These are phyloP conservation scores for Adela reaumurella DNA, from an alignment of 2,888 invertebrate species.

Conservation along the genomic window DNA sequence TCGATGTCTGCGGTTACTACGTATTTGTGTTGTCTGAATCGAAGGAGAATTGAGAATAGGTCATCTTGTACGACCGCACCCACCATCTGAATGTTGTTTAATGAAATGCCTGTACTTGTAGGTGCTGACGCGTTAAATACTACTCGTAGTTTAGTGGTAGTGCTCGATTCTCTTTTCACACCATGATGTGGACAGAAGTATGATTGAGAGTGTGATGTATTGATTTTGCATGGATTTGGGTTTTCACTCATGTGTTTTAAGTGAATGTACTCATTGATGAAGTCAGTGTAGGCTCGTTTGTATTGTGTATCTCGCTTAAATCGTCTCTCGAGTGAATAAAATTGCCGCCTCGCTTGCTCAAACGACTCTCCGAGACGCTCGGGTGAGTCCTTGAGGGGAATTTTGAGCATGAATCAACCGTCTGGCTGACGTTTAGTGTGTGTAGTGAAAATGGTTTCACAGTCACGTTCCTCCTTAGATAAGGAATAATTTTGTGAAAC, in stretches of 20 bases:
- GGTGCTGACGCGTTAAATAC: conserved; percentile 6
- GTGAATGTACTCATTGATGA: conserved; percentile 3
- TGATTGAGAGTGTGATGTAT: background rate
- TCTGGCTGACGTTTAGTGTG: background rate
- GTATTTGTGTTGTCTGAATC: conserved; percentile 8
- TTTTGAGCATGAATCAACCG: conserved; percentile 1
- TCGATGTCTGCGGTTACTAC: conserved; percentile 6
- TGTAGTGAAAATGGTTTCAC: background rate
- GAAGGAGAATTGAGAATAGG: conserved; percentile 3
- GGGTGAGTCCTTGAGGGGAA: conserved; percentile 3
- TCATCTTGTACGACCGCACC: conserved; percentile 4
- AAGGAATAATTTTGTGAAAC: background rate
- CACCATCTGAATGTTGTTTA: conserved; percentile 3
- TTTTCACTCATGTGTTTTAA: conserved; percentile 3
- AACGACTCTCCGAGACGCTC: conserved; percentile 3
- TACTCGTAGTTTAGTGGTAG: conserved; percentile 6
- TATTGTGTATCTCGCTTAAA: background rate
- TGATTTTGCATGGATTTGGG: background rate
- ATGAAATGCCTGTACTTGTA: conserved; percentile 5
- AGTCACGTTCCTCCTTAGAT: background rate
- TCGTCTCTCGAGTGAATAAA: conserved; percentile 1
- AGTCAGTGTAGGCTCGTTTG: background rate
- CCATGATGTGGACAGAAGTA: conserved; percentile 8
- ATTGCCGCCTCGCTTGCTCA: background rate
- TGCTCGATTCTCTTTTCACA: conserved; percentile 5